Conservation (phyloP, 1,140 invertebrate species). For the Microplitis demolitor region DNA sequence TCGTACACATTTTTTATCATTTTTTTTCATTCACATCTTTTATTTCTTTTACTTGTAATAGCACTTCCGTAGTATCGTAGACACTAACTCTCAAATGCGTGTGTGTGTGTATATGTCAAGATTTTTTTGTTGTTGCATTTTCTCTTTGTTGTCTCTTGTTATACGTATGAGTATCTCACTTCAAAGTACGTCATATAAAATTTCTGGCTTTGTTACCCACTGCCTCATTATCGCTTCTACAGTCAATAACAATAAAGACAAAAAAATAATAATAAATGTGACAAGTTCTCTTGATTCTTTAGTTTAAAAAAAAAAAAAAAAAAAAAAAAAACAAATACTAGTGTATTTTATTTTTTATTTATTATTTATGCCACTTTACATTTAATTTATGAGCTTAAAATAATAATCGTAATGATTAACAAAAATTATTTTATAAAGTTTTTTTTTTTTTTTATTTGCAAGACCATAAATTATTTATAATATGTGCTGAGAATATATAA, state of each 20-base stretch:
- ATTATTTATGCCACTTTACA: no score
- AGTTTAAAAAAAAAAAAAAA: no score
- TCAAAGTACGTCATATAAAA: not conserved
- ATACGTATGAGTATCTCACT: slow-evolving; percentile 6
- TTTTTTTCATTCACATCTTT: not conserved
- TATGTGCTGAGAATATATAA: no score
- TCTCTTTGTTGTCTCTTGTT: not conserved
- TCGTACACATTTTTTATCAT: not conserved
- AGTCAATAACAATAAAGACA: not conserved
- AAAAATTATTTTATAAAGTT: no score
- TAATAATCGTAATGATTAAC: no score
- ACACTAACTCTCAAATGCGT: not conserved
- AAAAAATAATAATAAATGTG: not conserved
- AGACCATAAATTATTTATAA: no score
- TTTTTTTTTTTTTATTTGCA: no score
- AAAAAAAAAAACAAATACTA: no score
- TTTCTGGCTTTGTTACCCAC: not conserved
- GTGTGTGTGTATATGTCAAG: not conserved
- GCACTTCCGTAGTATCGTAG: not conserved
- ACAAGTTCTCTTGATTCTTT: no score
- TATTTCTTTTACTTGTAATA: not conserved
- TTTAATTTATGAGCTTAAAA: no score
- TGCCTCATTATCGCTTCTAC: not conserved
- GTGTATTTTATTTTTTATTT: no score
- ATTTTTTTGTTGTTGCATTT: not conserved